A percentile compares a stretch with the other conserved stretches of the same genome.
phyloP scores from a whole-genome alignment of 2,113 vertebrate species.

The Neopipo cinnamomea region DNA sequence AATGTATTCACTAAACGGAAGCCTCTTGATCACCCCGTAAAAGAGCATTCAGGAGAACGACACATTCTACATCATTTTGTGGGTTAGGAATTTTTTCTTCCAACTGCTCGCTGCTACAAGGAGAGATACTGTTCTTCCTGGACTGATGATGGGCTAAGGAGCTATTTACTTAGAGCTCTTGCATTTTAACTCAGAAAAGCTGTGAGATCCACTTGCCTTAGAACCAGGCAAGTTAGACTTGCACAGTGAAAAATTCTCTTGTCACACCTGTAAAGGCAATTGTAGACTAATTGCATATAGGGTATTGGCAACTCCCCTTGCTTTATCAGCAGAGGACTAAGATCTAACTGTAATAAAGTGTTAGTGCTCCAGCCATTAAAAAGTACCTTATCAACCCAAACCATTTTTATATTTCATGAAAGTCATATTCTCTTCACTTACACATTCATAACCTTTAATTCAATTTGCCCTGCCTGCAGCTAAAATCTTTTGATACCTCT shows the following conservation, averaged over 20 bases:
- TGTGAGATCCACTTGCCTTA: background rate
- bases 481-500: background rate
- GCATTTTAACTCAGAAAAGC: slow-evolving; percentile 44
- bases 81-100: slow-evolving; percentile 40
- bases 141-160: slow-evolving; percentile 14
- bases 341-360: background rate
- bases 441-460: background rate
- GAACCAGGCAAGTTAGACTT: background rate
- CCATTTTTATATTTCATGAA: background rate
- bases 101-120: background rate
- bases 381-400: background rate
- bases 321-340: background rate
- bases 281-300: background rate
- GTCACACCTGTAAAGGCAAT: background rate
- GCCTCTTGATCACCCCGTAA: slow-evolving; percentile 68
- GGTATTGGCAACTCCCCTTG: background rate
- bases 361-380: background rate
- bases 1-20: slow-evolving; percentile 76
- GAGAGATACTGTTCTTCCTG: slow-evolving; percentile 18
- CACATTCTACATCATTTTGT: slow-evolving; percentile 57
- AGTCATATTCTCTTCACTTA: background rate
- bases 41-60: slow-evolving; percentile 68
- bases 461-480: background rate
- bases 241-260: background rate
- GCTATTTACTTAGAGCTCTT: slow-evolving; percentile 5